A percentile compares a stretch with the other conserved stretches of the same genome.
Evolutionary conservation across 2,797 vertebrate species (phyloP).

Genomic region (Thripadectes ignobilis): DNA sequence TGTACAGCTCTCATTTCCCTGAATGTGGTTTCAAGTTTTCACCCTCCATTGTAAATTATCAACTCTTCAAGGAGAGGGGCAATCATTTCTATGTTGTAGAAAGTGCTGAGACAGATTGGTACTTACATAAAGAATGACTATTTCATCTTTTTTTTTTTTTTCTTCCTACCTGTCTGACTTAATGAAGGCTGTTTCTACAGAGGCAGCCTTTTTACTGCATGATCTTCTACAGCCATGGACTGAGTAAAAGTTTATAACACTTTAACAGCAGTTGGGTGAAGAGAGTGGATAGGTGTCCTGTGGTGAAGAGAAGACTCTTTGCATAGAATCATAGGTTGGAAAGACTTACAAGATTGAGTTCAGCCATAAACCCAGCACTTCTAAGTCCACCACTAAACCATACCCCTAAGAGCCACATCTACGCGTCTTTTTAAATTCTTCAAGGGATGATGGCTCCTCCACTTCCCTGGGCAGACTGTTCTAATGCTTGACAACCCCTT

Average conservation of each 20-base stretch:
- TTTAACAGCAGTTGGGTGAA: not conserved
- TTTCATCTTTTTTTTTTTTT: not conserved
- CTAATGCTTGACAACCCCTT: not conserved
- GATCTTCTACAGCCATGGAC: not conserved
- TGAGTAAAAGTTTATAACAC: not conserved
- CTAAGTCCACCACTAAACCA: not conserved
- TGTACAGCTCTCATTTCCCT: not conserved
- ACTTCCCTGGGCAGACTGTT: not conserved
- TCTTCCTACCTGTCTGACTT: not conserved
- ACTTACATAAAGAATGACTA: not conserved
- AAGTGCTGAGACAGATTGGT: not conserved
- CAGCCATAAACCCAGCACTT: not conserved
- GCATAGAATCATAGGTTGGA: not conserved
- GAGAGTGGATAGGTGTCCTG: not conserved
- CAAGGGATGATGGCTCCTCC: not conserved
- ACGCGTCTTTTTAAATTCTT: not conserved
- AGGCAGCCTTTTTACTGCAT: not conserved
- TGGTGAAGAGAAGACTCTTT: not conserved
- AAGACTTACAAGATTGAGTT: not conserved
- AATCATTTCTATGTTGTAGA: not conserved
- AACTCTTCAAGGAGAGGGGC: not conserved
- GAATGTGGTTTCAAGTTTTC: not conserved
- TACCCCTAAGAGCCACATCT: fast-evolving
- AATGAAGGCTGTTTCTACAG: not conserved
- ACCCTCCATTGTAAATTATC: not conserved